Base-by-base conservation (phyloP, 23 tunicate species). In the Styela plicata region DNA sequence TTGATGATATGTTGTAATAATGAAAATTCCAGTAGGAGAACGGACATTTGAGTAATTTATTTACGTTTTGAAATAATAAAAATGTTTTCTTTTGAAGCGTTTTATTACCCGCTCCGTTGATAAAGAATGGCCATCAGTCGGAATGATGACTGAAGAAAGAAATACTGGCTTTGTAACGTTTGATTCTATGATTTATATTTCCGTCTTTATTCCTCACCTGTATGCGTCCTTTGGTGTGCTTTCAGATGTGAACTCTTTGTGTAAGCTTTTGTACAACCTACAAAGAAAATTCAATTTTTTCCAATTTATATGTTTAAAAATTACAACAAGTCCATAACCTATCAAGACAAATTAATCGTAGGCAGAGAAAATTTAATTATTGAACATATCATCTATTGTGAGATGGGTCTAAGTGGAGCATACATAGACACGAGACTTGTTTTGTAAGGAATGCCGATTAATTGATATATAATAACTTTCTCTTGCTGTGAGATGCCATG, bases 211-310 rank as follows among this genome's bases (percentile, higher is more conserved):
- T 67, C 2, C 71, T 76, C 37, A 76, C 98, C 98, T 65, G 98
- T 94, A 64, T 94, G 98, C 23, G 98, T 94, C 70, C 98, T 83
- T 79, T 94, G 95, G 74, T 94, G 98, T 25, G 98, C 98, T 74
- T 94, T 94, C 70, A 94, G 34, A 69, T 94, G 98, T 10, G 95
- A 89, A 78, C 95, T 89, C 70, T 94, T 94, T 33, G 98, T 94
- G 83, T 94, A 94, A 24, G 98, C 98, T 75, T 94, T 94, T 31
- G 91, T 86, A 62, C 98, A 94, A 30, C 95, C 98, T 93, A 82
- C 21, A 74, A 71, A 30, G 35, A 71, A 71, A 31, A 19, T 34
- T 3, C 36, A 28, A 16, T 71, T 19, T 21, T 71, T 71, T 28
- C 3, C 29, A 34, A 71, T 71, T 71, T 29, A 68, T 68, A 28